phyloP scores from a whole-genome alignment of 2,888 invertebrate species.

The Scaptomyza reducta region DNA sequence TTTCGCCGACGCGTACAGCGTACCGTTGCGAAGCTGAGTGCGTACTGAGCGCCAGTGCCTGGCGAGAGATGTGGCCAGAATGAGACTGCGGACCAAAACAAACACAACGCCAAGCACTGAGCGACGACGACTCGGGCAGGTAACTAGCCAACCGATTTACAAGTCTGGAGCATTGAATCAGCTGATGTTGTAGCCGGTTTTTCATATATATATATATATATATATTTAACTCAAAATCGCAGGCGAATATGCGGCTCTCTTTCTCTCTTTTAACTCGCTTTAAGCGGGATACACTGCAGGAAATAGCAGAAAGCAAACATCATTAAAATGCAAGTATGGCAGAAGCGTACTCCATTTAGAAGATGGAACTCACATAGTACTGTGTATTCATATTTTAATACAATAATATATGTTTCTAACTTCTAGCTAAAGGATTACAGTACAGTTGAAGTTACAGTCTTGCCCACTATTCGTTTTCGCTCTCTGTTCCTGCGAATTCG shows the following conservation, averaged over 20 bases:
- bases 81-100: slow-evolving; percentile 28
- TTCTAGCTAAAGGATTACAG: not conserved
- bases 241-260: slow-evolving; percentile 41
- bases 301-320: not conserved
- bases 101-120: slow-evolving; percentile 8
- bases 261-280: not conserved
- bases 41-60: slow-evolving; percentile 48
- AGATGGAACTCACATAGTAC: not conserved
- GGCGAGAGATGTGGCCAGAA: slow-evolving; percentile 31
- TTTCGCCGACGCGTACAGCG: slow-evolving; percentile 32
- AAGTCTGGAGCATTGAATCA: slow-evolving; percentile 54
- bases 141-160: slow-evolving; percentile 34
- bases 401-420: not conserved
- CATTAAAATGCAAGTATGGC: not conserved
- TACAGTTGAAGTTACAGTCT: not conserved
- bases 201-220: slow-evolving; percentile 27
- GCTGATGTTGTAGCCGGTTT: slow-evolving; percentile 67
- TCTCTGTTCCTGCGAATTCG: slow-evolving; percentile 42
- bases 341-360: not conserved
- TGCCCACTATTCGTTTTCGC: not conserved
- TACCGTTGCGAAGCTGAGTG: slow-evolving; percentile 55
- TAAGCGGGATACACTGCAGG: not conserved
- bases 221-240: slow-evolving; percentile 28
- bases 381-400: not conserved
- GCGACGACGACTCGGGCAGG: slow-evolving; percentile 36